These are phyloP conservation scores for Protonibea diacanthus DNA, from an alignment of 2,797 vertebrate species.

Conservation along the genomic window DNA sequence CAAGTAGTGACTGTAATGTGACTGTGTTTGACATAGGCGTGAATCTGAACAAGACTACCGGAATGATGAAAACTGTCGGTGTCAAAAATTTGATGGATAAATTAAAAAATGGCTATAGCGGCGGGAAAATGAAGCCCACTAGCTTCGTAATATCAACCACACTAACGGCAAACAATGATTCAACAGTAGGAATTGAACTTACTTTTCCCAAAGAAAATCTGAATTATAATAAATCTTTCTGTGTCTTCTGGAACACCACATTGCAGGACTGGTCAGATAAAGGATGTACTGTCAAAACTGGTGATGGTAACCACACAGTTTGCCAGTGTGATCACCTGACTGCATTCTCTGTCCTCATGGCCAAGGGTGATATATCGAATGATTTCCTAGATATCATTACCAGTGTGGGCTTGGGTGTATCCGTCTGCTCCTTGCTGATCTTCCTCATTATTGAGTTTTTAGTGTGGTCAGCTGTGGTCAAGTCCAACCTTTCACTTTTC, in stretches of 20 bases:
- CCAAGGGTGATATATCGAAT: constrained; percentile 38
- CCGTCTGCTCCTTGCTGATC: constrained; percentile 80
- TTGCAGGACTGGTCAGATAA: constrained; percentile 52
- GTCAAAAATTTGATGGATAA: constrained; percentile 77
- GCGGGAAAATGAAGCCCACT: fast-evolving
- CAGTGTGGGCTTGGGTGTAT: constrained; percentile 80
- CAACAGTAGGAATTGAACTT: constrained; percentile 62
- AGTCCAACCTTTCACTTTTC: constrained; percentile 85
- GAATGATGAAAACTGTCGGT: constrained; percentile 75
- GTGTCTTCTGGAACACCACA: constrained; percentile 83
- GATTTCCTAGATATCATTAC: constrained; percentile 73
- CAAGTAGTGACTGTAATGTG: constrained; percentile 42
- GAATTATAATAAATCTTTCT: background rate
- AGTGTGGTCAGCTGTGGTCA: constrained; percentile 86
- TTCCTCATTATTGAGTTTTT: constrained; percentile 83
- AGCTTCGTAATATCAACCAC: constrained; percentile 76
- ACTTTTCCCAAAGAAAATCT: constrained; percentile 52
- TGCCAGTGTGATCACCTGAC: constrained; percentile 87
- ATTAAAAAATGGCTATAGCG: constrained; percentile 41
- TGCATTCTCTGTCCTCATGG: constrained; percentile 86
- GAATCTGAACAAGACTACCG: constrained; percentile 44
- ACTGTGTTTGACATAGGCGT: constrained; percentile 63
- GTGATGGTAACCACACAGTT: constrained; percentile 12
- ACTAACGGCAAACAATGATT: constrained; percentile 12
- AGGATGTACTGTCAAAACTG: constrained; percentile 68